Percentiles rank a stretch among this genome's conserved stretches.
phyloP scores from a whole-genome alignment of 1,140 invertebrate genomes.

The Homarus americanus region DNA sequence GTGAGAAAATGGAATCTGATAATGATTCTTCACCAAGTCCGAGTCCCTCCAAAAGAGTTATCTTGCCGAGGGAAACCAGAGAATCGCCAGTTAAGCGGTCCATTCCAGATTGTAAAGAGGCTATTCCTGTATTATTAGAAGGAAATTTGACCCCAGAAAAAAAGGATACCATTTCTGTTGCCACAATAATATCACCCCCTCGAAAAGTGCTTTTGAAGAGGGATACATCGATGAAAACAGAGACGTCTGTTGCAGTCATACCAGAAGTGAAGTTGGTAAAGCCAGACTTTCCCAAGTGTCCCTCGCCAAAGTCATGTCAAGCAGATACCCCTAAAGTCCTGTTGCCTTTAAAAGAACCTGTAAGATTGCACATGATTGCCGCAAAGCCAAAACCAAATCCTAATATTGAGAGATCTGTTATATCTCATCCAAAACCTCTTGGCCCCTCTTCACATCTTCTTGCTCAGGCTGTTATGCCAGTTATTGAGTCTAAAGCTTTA shows the following conservation, averaged over 20 bases:
- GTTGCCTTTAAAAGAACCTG: slow-evolving; percentile 45
- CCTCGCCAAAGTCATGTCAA: slow-evolving; percentile 42
- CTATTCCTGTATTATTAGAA: slow-evolving; percentile 4
- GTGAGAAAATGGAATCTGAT: slow-evolving; percentile 67
- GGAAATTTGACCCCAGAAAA: slow-evolving; percentile 47
- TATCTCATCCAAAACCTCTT: slow-evolving; percentile 18
- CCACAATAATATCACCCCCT: slow-evolving; percentile 39
- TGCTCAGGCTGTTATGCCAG: slow-evolving; percentile 68
- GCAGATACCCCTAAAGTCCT: slow-evolving; percentile 14
- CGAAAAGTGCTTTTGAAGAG: slow-evolving; percentile 45
- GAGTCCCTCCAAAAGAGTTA: slow-evolving; percentile 43
- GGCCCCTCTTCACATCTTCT: slow-evolving; percentile 63
- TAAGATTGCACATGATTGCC: slow-evolving; percentile 47
- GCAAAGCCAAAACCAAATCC: slow-evolving; percentile 41
- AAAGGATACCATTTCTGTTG: slow-evolving; percentile 33
- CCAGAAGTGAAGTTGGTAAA: slow-evolving; percentile 51
- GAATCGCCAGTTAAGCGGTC: slow-evolving; percentile 59
- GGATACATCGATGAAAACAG: slow-evolving; percentile 40
- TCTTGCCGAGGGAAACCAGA: slow-evolving; percentile 40
- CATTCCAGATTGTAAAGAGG: not conserved
- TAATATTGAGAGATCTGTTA: slow-evolving; percentile 29
- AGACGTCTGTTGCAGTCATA: not conserved
- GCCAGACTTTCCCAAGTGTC: slow-evolving; percentile 57
- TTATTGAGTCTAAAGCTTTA: slow-evolving; percentile 69
- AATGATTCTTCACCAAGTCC: slow-evolving; percentile 55